Conservation (phyloP, 2,888 invertebrate species). For the Spodoptera picta region DNA sequence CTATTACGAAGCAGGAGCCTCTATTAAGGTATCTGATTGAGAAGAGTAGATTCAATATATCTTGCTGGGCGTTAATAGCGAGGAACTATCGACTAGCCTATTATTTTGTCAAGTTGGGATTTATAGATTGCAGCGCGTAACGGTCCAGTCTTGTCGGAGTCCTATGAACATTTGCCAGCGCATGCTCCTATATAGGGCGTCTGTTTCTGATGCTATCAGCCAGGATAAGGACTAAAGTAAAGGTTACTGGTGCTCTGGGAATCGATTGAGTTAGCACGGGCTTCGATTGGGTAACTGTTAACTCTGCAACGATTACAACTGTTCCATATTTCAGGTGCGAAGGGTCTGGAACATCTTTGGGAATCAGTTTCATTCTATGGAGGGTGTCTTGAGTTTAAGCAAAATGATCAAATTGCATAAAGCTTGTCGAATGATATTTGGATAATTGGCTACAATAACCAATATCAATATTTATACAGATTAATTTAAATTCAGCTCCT, state of each 20-base stretch:
- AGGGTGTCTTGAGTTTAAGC: not conserved
- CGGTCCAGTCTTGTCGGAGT: slow-evolving; percentile 72
- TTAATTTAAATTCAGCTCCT: slow-evolving; percentile 30
- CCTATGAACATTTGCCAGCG: slow-evolving; percentile 56
- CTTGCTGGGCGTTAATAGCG: slow-evolving; percentile 87
- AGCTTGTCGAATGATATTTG: not conserved
- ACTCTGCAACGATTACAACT: slow-evolving; percentile 19
- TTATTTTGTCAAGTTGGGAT: slow-evolving; percentile 88
- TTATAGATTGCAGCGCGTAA: slow-evolving; percentile 83
- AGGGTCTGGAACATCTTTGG: slow-evolving; percentile 26
- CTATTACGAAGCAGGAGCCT: slow-evolving; percentile 70
- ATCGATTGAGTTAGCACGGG: slow-evolving; percentile 43
- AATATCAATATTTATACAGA: slow-evolving; percentile 10
- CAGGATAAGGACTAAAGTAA: slow-evolving; percentile 54
- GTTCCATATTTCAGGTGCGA: slow-evolving; percentile 31
- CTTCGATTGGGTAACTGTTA: slow-evolving; percentile 42
- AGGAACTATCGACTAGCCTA: slow-evolving; percentile 83
- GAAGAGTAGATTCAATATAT: slow-evolving; percentile 85
- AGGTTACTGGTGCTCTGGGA: slow-evolving; percentile 54
- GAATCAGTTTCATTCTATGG: slow-evolving; percentile 15
- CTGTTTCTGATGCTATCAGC: slow-evolving; percentile 48
- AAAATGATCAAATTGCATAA: too few relatives aligned
- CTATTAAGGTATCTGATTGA: slow-evolving; percentile 88
- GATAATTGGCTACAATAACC: slow-evolving; percentile 6
- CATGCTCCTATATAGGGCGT: slow-evolving; percentile 44